Evolutionary conservation across 2,888 invertebrate genomes (phyloP).

Genomic region (Callimorpha dominula): DNA sequence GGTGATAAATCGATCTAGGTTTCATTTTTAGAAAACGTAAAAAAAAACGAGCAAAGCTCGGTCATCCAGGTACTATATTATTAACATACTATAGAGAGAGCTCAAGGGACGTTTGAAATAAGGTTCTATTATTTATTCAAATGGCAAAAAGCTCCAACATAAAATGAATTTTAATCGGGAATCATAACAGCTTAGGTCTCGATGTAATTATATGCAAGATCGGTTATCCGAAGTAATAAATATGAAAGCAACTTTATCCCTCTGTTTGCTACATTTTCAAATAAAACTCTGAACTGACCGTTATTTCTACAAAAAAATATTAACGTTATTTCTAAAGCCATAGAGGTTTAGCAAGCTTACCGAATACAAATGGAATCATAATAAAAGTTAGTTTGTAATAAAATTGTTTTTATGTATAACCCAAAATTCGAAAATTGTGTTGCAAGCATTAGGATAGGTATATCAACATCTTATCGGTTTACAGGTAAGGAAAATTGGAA

Average conservation of each 20-base stretch:
- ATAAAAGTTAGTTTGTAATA: background rate
- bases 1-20: no score
- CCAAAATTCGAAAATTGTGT: background rate
- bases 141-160: background rate
- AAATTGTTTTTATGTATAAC: background rate
- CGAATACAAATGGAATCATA: background rate
- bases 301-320: background rate
- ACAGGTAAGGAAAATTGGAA: constrained; percentile 13
- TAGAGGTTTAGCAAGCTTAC: background rate
- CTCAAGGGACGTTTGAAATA: background rate
- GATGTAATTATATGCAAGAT: no score
- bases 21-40: no score
- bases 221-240: no score
- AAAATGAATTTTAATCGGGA: no score
- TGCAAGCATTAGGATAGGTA: background rate
- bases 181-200: no score
- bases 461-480: background rate
- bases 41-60: no score
- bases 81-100: background rate
- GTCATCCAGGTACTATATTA: no score
- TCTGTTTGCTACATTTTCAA: no score
- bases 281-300: no score
- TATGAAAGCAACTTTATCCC: no score
- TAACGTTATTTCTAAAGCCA: background rate
- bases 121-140: background rate